Evolutionary conservation across 1,140 invertebrate genomes (phyloP).

Genomic region (Mactra quadrangularis): DNA sequence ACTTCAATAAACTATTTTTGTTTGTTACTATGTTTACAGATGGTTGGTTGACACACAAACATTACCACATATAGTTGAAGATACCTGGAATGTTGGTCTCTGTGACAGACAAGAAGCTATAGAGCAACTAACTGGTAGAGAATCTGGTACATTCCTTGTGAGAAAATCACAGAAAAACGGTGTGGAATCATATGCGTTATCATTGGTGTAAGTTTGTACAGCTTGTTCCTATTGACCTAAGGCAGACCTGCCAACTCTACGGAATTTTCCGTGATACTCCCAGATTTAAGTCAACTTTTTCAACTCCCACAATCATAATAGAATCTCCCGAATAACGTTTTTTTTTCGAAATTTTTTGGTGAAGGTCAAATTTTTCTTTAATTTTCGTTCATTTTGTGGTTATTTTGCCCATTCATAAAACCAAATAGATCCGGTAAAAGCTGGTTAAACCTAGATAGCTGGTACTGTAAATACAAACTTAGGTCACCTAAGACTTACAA

Average conservation of each 20-base stretch:
- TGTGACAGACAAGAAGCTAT: conserved; percentile 91
- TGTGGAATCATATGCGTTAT: conserved; percentile 91
- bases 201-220: conserved; percentile 88
- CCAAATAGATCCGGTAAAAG: neutral
- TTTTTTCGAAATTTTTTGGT: neutral
- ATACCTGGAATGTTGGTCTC: conserved; percentile 88
- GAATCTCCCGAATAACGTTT: no score
- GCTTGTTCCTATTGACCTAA: neutral
- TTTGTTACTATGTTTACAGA: conserved; percentile 4
- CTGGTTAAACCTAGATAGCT: no score
- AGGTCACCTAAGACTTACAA: no score
- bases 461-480: no score
- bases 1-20: no score
- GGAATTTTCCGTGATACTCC: no score
- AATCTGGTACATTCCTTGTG: conserved; percentile 96
- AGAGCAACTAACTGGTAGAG: conserved; percentile 87
- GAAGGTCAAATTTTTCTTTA: neutral
- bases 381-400: no score
- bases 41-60: conserved; percentile 33
- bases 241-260: neutral
- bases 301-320: no score
- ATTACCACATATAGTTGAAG: conserved; percentile 87
- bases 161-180: conserved; percentile 86
- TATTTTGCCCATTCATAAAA: neutral
- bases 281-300: no score